Evolutionary conservation across 2,888 invertebrate genomes (phyloP).

Genomic region (Acronicta psi): DNA sequence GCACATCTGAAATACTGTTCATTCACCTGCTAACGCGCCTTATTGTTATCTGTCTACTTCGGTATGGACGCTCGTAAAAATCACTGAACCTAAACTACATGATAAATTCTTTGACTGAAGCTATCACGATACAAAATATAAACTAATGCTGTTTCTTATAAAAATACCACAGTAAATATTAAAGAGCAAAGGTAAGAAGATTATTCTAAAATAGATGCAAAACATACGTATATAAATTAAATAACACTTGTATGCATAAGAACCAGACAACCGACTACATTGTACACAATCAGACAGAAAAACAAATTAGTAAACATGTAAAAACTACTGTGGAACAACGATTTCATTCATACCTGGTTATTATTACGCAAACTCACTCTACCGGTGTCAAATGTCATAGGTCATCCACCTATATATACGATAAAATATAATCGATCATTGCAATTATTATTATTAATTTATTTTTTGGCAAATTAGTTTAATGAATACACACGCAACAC

Average conservation of each 20-base stretch:
- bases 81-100: slow-evolving; percentile 32
- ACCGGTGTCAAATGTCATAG: slow-evolving; percentile 65
- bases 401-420: slow-evolving; percentile 55
- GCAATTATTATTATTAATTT: slow-evolving; percentile 22
- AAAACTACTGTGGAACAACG: slow-evolving; percentile 31
- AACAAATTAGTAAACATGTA: slow-evolving; percentile 35
- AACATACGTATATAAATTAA: slow-evolving; percentile 3
- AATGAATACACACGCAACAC: too few relatives aligned
- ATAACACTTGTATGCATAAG: slow-evolving; percentile 26
- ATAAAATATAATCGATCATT: slow-evolving; percentile 33
- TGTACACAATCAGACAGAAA: slow-evolving; percentile 20
- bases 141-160: slow-evolving; percentile 5
- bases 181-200: slow-evolving; percentile 23
- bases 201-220: slow-evolving; percentile 7
- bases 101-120: slow-evolving; percentile 28
- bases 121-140: slow-evolving; percentile 23
- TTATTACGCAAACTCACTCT: slow-evolving; percentile 40
- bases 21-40: slow-evolving; percentile 70
- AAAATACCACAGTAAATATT: slow-evolving; percentile 12
- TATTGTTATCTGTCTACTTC: slow-evolving; percentile 38
- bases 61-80: slow-evolving; percentile 41
- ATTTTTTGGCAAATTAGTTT: slow-evolving; percentile 4
- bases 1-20: slow-evolving; percentile 79
- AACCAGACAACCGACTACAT: slow-evolving; percentile 21
- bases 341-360: slow-evolving; percentile 41